phyloP scores from a whole-genome alignment of 2,797 vertebrate genomes.

The Phyllotis vaccarum region DNA sequence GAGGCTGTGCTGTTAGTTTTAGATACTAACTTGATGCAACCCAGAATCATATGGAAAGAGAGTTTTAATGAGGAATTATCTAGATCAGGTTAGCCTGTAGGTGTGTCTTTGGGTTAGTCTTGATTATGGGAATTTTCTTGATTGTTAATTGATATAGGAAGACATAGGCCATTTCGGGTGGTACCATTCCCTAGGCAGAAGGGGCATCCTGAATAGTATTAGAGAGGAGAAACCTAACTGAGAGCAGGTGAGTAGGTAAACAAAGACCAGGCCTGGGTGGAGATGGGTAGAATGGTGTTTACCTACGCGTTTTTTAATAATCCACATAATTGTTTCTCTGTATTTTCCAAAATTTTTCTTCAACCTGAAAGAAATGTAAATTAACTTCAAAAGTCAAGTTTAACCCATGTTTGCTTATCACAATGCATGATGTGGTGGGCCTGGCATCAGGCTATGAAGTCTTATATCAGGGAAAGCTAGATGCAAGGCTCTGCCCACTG shows the following conservation, averaged over 20 bases:
- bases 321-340: conserved; percentile 61
- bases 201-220: neutral
- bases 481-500: neutral
- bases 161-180: neutral
- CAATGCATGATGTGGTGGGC: accelerated
- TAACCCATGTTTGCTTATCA: neutral
- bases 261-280: neutral
- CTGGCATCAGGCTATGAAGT: neutral
- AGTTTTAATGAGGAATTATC: neutral
- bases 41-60: neutral
- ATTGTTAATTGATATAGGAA: neutral
- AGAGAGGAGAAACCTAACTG: neutral
- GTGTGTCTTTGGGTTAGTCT: neutral
- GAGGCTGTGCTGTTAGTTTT: neutral
- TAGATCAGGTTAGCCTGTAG: neutral
- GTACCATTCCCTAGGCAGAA: neutral
- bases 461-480: neutral
- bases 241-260: no score
- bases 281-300: neutral
- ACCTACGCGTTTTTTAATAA: conserved; percentile 67
- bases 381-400: conserved; percentile 34
- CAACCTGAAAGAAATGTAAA: conserved; percentile 69
- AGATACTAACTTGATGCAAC: neutral
- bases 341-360: conserved; percentile 71
- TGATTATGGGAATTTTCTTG: neutral